Percentiles rank a stretch among this genome's conserved stretches.
Evolutionary conservation across 2,888 invertebrate species (phyloP).

Genomic region (Cerastoderma edule): DNA sequence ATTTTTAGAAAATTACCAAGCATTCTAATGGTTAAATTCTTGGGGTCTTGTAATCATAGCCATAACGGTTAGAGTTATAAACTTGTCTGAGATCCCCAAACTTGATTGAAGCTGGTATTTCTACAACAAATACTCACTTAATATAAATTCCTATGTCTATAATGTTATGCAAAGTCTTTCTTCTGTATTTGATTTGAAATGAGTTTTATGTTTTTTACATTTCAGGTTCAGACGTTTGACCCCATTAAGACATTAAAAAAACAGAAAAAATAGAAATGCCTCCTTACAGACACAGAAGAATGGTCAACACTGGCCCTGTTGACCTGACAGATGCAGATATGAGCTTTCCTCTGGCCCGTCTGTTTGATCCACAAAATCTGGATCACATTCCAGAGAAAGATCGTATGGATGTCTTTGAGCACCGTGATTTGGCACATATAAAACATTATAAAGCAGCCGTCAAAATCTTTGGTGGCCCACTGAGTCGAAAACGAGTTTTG

Average conservation of each 20-base stretch:
- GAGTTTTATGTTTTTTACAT: neutral
- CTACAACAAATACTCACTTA: neutral
- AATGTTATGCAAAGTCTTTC: neutral
- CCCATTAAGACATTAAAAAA: neutral
- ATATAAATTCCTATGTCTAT: neutral
- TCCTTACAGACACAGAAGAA: constrained; percentile 48
- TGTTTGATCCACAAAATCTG: constrained; percentile 80
- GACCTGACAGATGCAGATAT: constrained; percentile 71
- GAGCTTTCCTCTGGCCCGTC: constrained; percentile 76
- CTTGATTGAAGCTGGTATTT: neutral
- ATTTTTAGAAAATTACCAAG: too few species aligned
- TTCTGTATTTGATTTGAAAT: neutral
- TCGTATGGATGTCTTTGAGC: constrained; percentile 75
- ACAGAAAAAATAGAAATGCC: constrained; percentile 48
- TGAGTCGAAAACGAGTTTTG: constrained; percentile 76
- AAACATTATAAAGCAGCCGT: constrained; percentile 81
- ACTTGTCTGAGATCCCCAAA: neutral
- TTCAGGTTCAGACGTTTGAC: neutral
- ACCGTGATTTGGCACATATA: constrained; percentile 75
- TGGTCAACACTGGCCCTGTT: constrained; percentile 37
- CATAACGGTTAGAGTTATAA: too few species aligned
- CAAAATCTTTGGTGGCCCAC: constrained; percentile 80
- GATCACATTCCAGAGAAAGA: constrained; percentile 79
- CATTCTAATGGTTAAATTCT: too few species aligned
- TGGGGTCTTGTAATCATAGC: too few species aligned